phyloP scores from a whole-genome alignment of 2,888 invertebrate species.

The Brachypterus glaber region DNA sequence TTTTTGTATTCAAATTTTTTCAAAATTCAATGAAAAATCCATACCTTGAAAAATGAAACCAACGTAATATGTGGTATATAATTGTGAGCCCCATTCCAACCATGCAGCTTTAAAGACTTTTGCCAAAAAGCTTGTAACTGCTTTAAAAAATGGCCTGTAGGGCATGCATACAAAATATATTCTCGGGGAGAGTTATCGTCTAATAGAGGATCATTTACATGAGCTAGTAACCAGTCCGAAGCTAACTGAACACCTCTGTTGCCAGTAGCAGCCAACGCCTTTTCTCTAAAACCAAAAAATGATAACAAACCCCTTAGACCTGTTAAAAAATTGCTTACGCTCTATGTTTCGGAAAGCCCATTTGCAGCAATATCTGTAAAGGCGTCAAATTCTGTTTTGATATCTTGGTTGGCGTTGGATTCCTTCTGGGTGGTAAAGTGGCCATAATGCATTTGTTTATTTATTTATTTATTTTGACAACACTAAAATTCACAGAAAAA shows the following conservation, averaged over 20 bases:
- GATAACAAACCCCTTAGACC: too few relatives aligned
- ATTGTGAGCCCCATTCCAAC: slow-evolving; percentile 87
- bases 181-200: slow-evolving; percentile 71
- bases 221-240: slow-evolving; percentile 83
- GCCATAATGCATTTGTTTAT: too few relatives aligned
- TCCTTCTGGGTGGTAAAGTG: slow-evolving; percentile 67
- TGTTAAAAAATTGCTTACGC: slow-evolving; percentile 59
- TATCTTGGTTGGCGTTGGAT: slow-evolving; percentile 60
- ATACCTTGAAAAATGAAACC: slow-evolving; percentile 79
- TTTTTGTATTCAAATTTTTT: not conserved
- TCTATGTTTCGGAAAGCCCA: slow-evolving; percentile 82
- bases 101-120: slow-evolving; percentile 61
- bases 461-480: too few relatives aligned
- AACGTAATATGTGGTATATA: slow-evolving; percentile 85
- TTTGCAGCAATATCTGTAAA: slow-evolving; percentile 72
- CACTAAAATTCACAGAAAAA: too few relatives aligned
- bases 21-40: not conserved
- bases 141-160: slow-evolving; percentile 63
- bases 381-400: slow-evolving; percentile 67
- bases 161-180: slow-evolving; percentile 81
- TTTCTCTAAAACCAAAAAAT: slow-evolving; percentile 67
- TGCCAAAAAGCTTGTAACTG: slow-evolving; percentile 70
- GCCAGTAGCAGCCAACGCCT: slow-evolving; percentile 83
- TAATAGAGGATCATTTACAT: slow-evolving; percentile 74
- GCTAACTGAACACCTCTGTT: slow-evolving; percentile 80